phyloP scores from a whole-genome alignment of 2,113 vertebrate species.

The Ibidorhyncha struthersii region DNA sequence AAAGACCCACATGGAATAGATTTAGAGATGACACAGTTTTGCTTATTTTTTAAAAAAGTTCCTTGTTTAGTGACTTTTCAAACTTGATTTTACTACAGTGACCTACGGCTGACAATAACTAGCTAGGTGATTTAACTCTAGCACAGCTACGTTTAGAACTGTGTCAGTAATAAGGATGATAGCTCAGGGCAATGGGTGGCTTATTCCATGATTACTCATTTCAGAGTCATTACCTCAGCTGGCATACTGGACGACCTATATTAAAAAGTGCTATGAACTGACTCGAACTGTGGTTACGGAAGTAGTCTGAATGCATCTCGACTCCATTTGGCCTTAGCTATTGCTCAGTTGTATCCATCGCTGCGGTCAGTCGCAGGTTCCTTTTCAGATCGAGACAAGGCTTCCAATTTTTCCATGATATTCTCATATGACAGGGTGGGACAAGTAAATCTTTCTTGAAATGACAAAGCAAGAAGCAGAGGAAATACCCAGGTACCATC shows the following conservation, averaged over 20 bases:
- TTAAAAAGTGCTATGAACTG: not conserved
- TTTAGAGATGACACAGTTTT: not conserved
- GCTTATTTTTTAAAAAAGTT: not conserved
- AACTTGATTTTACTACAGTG: not conserved
- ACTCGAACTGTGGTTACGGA: not conserved
- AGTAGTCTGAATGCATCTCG: not conserved
- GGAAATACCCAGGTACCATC: not conserved
- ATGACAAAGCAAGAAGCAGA: not conserved
- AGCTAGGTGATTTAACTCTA: not conserved
- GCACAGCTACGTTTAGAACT: not conserved
- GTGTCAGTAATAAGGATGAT: not conserved
- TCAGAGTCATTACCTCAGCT: not conserved
- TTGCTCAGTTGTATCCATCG: not conserved
- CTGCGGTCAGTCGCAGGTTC: not conserved
- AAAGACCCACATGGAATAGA: not conserved
- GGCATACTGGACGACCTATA: not conserved
- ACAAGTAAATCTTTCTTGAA: not conserved
- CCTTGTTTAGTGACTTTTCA: not conserved
- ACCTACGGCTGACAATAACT: not conserved
- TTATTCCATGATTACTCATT: not conserved
- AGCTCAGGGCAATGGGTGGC: not conserved
- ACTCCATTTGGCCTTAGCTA: not conserved
- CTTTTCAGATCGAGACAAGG: not conserved
- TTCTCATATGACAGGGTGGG: rapidly evolving
- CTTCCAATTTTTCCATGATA: not conserved